These are phyloP conservation scores for Eurypyga helias DNA, from an alignment of 2,113 vertebrate genomes.

Conservation along the genomic window DNA sequence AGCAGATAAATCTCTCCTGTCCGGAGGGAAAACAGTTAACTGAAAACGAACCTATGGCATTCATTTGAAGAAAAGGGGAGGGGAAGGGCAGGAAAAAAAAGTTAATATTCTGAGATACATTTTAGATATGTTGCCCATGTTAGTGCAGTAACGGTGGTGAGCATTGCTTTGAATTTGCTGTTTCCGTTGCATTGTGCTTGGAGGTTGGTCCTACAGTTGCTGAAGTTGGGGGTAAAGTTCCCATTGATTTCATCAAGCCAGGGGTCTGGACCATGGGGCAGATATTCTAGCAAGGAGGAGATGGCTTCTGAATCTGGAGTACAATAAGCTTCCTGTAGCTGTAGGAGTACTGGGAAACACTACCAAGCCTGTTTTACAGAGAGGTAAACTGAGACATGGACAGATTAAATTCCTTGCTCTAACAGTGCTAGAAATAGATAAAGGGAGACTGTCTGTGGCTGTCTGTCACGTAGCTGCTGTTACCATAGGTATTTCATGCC, in stretches of 20 bases:
- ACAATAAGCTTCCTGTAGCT: neutral
- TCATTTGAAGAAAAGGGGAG: neutral
- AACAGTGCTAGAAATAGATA: neutral
- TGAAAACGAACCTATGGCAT: constrained; percentile 2
- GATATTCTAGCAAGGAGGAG: neutral
- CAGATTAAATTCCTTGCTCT: neutral
- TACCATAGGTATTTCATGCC: constrained; percentile 12
- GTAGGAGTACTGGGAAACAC: neutral
- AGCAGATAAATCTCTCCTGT: constrained; percentile 16
- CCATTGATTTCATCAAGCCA: neutral
- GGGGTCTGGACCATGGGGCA: neutral
- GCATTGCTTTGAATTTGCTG: neutral
- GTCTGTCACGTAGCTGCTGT: constrained; percentile 24
- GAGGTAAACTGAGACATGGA: constrained; percentile 21
- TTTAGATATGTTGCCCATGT: neutral
- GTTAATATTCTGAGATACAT: neutral
- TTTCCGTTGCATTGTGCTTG: neutral
- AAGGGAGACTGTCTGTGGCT: constrained; percentile 32
- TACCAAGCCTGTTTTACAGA: neutral
- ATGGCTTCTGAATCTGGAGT: neutral
- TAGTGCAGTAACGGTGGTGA: neutral
- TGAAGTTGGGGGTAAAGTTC: constrained; percentile 37
- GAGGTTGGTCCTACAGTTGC: neutral
- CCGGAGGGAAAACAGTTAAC: constrained; percentile 15
- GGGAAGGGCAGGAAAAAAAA: no score